Evolutionary conservation across 2,797 vertebrate genomes (phyloP), one percentile per base, ranked within the genome.

Genomic region (Myiotriccus ornatus): DNA sequence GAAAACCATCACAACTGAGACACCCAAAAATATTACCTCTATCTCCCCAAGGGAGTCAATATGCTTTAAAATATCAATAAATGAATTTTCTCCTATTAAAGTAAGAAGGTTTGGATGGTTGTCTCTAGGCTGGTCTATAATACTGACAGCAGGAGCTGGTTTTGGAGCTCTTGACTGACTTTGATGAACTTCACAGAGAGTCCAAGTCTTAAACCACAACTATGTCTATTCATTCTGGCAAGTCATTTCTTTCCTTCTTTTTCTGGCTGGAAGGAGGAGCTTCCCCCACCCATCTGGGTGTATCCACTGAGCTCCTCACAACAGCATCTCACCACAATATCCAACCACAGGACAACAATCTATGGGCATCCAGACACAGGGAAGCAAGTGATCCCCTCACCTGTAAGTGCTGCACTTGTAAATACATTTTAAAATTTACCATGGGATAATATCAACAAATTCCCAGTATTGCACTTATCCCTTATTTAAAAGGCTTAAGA

Each of bases 401-500:
- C 70, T 87, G 65, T 34, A 84, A 80, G 55, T 8, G 32, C 47
- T 47, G 50, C 78, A 90, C 41, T 65, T 91, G 79, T n/a, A 81
- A 81, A 90, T 7, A 18, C 83, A 56, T 17, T 91, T 65, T 19
- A 52, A 79, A 80, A 85, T 79, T 52, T 22, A 85, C 25, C 84
- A 74, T 16, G 50, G 87, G 74, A 69, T 62, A 70, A 83, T 77
- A 85, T 35, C 17, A 85, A 90, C 65, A 46, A 75, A 94, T 93
- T 94, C 91, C 87, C 83, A 78, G 90, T 69, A 93, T 32, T 92
- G 87, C 80, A 84, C 39, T 96, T 90, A 94, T 93, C 90, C 90
- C 77, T 77, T 56, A 90, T 92, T 94, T 93, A 81, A 96, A 96
- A 78, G 67, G 95, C 90, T 97, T 96, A 96, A 80, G 88, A 85